Evolutionary conservation across 2,797 vertebrate species (phyloP).

Genomic region (Mus spretus): DNA sequence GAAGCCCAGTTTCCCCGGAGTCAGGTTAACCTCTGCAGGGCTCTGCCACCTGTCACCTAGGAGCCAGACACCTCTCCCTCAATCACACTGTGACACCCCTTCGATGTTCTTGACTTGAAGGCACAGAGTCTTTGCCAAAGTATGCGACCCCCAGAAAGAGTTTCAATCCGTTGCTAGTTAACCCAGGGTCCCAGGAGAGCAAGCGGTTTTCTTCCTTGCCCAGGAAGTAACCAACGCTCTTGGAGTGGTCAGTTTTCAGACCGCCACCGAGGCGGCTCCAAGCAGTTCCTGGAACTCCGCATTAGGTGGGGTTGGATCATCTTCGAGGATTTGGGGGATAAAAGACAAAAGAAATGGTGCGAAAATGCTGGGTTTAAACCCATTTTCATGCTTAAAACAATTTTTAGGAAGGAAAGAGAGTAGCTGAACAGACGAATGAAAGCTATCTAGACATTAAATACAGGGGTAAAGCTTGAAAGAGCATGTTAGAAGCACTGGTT

Average conservation of each 20-base stretch:
- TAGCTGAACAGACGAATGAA: background rate
- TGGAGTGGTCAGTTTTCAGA: background rate
- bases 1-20: background rate
- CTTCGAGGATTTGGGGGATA: background rate
- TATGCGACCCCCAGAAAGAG: background rate
- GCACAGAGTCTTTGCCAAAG: background rate
- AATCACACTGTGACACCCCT: background rate
- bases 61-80: background rate
- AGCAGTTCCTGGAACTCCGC: background rate
- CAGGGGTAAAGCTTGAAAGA: conserved; percentile 26
- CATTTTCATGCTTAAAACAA: background rate
- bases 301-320: background rate
- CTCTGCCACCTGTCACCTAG: background rate
- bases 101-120: background rate
- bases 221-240: background rate
- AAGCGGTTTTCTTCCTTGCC: background rate
- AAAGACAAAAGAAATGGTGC: background rate
- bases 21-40: background rate
- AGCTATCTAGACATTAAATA: background rate
- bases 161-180: background rate
- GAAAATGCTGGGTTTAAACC: conserved; percentile 14
- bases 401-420: conserved; percentile 14
- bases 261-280: background rate
- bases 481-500: background rate
- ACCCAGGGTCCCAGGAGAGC: background rate